Conservation (phyloP, 1,140 invertebrate species). For the Caerostris darwini region DNA sequence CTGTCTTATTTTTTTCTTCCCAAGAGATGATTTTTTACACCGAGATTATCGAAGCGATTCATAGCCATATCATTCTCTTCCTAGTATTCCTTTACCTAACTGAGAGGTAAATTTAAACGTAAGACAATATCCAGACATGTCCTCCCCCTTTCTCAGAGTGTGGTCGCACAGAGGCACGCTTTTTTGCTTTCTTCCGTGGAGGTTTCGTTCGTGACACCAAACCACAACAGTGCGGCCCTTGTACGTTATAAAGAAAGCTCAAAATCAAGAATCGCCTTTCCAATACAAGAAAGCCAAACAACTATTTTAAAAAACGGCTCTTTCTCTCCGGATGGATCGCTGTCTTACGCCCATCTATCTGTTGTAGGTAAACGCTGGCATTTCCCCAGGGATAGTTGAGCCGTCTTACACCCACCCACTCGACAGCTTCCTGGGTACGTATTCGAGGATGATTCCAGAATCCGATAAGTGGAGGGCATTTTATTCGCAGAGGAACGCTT, state of each 20-base stretch:
- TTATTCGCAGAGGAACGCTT: conserved; percentile 41
- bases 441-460: conserved; percentile 44
- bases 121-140: not conserved
- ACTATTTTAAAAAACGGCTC: not conserved
- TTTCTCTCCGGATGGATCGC: not conserved
- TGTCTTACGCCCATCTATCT: not conserved
- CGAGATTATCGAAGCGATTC: not conserved
- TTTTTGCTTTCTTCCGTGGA: not conserved
- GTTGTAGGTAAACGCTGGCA: conserved; percentile 11
- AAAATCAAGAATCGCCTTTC: not conserved
- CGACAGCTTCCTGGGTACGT: conserved; percentile 1
- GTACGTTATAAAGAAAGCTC: not conserved
- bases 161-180: not conserved
- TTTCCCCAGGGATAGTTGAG: not conserved
- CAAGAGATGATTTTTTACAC: not conserved
- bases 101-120: not conserved
- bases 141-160: not conserved
- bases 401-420: not conserved
- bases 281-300: not conserved
- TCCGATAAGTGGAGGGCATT: conserved; percentile 51
- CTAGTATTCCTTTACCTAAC: not conserved
- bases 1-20: not conserved
- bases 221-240: not conserved
- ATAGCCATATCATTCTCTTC: not conserved
- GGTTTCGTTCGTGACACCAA: not conserved